Evolutionary conservation across 2,888 invertebrate species (phyloP), one percentile per base, ranked within the genome.

Genomic region (Pycnomerus fuliginosus): DNA sequence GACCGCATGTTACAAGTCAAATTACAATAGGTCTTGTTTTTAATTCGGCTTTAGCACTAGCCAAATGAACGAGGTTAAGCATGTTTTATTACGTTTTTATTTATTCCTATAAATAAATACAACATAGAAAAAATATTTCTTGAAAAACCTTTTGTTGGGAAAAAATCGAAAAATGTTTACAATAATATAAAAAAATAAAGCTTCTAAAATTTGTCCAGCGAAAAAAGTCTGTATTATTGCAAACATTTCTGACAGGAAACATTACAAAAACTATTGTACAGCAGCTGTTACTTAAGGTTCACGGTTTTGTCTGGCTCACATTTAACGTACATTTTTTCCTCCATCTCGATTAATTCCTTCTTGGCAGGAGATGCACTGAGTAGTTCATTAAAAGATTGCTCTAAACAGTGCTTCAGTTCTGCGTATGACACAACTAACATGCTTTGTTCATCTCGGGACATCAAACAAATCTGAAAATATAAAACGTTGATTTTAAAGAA

Each of bases 391-490:
- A 94, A 96, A 27, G 96, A 90, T 65, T 88, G 85, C 70, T 96
- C 93, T 65, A 97, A 81, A 75, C 94, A 96, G 67, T 90, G 90
- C 74, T 96, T 95, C 64, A 99, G 78, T 73, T 99, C 98, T 13
- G 90, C 85, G 73, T 92, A 99, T 48, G 92, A 90, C 50, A 97
- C 96, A 50, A 99, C 91, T 60, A 99, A 78, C 49, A 98, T 85
- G 72, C 94, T 97, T 72, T 95, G 93, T 72, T 94, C 96, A 73
- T 98, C 97, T 50, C 96, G 83, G 1, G 97, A 96, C 84, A 92
- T 91, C 60, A 99, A 76, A 74, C 92, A 91, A 61, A 99, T 90
- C 87, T 48, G 8, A n/a, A 65, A 67, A 52, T 49, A 55, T 40
- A 46, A 37, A 54, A 36, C 7, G 5, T n/a, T n/a, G n/a, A n/a